phyloP scores from a whole-genome alignment of 2,797 vertebrate species.

The Ctenochaetus hawaiiensis region DNA sequence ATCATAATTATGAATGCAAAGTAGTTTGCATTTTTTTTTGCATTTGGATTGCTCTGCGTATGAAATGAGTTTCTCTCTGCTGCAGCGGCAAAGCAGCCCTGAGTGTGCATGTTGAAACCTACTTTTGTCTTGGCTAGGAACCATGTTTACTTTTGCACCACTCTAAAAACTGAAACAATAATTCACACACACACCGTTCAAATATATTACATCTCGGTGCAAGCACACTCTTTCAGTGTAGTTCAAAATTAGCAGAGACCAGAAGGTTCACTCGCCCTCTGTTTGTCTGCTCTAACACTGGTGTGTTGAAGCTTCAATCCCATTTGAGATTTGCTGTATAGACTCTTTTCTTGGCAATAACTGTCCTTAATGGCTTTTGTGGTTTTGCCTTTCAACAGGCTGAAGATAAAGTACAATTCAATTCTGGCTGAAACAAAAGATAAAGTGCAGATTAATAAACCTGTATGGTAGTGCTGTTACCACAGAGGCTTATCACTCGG shows the following conservation, averaged over 20 bases:
- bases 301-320: conserved; percentile 13
- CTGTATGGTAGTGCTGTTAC: background rate
- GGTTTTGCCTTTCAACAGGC: background rate
- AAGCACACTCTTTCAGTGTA: conserved; percentile 6
- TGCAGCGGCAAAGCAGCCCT: background rate
- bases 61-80: conserved; percentile 12
- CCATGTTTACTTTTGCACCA: conserved; percentile 37
- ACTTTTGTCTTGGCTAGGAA: conserved; percentile 35
- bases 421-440: conserved; percentile 24
- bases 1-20: conserved; percentile 42
- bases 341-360: background rate
- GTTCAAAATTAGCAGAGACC: conserved; percentile 28
- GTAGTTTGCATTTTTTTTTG: background rate
- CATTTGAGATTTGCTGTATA: conserved; percentile 8
- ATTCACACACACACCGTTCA: conserved; percentile 16
- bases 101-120: conserved; percentile 3
- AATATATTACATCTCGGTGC: conserved; percentile 21
- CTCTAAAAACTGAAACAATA: conserved; percentile 37
- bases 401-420: conserved; percentile 19
- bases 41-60: conserved; percentile 6
- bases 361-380: conserved; percentile 19
- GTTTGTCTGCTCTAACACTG: conserved; percentile 35
- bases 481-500: background rate
- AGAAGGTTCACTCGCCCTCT: conserved; percentile 27
- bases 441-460: conserved; percentile 19